Evolutionary conservation across 2,797 vertebrate genomes (phyloP).

Genomic region (Gouania willdenowi): DNA sequence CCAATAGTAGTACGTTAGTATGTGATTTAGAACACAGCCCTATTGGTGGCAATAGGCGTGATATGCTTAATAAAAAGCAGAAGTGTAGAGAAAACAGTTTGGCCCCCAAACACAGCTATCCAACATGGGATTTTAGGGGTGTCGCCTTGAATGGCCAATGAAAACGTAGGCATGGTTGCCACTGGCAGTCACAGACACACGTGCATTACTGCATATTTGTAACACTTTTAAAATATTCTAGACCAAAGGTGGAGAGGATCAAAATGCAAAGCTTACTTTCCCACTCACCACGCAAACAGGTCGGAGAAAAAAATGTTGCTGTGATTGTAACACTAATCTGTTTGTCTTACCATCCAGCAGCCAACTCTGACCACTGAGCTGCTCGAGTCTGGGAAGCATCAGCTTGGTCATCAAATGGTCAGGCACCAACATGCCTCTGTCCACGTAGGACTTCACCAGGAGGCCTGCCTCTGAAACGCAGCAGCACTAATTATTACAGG

Average conservation of each 20-base stretch:
- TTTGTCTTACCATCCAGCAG: conserved; percentile 84
- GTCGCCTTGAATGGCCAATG: conserved; percentile 43
- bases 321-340: neutral
- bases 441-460: conserved; percentile 84
- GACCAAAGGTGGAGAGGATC: neutral
- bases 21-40: too few species aligned
- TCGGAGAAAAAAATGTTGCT: too few species aligned
- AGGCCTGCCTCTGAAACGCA: conserved; percentile 64
- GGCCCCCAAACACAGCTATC: too few species aligned
- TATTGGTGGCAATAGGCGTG: too few species aligned
- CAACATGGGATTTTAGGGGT: conserved; percentile 20
- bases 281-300: too few species aligned
- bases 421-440: conserved; percentile 85
- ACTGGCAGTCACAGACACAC: too few species aligned
- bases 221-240: too few species aligned
- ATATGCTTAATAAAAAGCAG: too few species aligned
- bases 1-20: too few species aligned
- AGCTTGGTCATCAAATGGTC: conserved; percentile 88
- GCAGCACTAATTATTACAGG: too few species aligned
- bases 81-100: too few species aligned
- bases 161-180: conserved; percentile 15
- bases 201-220: too few species aligned
- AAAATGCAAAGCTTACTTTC: neutral
- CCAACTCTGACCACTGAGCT: conserved; percentile 83
- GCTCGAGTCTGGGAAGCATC: conserved; percentile 84